These are phyloP conservation scores for Volucella inanis DNA, from an alignment of 2,888 invertebrate genomes.

Conservation along the genomic window DNA sequence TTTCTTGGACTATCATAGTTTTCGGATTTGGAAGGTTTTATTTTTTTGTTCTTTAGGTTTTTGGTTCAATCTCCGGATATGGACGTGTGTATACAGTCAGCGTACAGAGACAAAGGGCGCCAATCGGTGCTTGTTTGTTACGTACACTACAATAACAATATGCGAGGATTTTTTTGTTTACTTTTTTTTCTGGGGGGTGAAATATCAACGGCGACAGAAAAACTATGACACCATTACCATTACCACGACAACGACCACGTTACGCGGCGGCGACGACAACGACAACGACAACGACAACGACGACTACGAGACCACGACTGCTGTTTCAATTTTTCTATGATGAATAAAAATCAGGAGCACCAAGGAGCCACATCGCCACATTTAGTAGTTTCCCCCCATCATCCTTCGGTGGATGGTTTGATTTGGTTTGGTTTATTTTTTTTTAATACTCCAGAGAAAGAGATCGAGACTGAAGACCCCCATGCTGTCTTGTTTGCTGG, in stretches of 20 bases:
- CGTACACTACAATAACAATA: constrained; percentile 66
- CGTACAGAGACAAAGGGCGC: constrained; percentile 70
- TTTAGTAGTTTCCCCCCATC: constrained; percentile 57
- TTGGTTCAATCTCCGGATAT: constrained; percentile 68
- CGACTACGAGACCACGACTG: constrained; percentile 48
- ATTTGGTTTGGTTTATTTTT: constrained; percentile 1
- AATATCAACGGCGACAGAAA: constrained; percentile 69
- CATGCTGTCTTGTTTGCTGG: constrained; percentile 51
- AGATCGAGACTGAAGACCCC: constrained; percentile 16
- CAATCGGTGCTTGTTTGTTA: constrained; percentile 70
- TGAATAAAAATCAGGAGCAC: constrained; percentile 73
- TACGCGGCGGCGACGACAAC: constrained; percentile 27
- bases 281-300: constrained; percentile 45
- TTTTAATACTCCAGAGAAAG: neutral
- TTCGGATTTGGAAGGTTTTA: constrained; percentile 38
- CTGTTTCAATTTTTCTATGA: constrained; percentile 73
- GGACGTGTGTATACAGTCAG: constrained; percentile 63
- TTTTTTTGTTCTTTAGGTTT: constrained; percentile 36
- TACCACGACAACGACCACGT: constrained; percentile 28
- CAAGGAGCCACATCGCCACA: constrained; percentile 71
- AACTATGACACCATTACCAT: constrained; percentile 72
- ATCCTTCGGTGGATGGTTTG: constrained; percentile 4
- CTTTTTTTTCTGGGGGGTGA: constrained; percentile 18
- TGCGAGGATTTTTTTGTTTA: constrained; percentile 55
- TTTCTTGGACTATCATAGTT: constrained; percentile 63